A percentile compares a stretch with the other conserved stretches of the same genome.
Conservation (phyloP, 2,113 vertebrate genomes). For the Bos javanicus region DNA sequence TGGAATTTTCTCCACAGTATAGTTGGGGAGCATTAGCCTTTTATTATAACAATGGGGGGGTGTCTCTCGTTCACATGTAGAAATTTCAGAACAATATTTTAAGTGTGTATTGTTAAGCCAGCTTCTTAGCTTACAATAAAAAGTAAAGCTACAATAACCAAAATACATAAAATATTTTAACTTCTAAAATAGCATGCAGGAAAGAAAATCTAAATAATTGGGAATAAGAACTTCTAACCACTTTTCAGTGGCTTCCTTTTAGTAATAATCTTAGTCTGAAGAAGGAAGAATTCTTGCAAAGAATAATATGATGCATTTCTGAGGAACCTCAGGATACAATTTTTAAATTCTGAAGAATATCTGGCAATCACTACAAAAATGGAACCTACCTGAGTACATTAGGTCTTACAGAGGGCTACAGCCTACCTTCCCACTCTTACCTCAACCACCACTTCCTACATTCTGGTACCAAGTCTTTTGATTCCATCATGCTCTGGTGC, state of each 20-base stretch:
- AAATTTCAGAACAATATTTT: background rate
- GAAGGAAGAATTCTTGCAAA: background rate
- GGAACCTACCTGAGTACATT: constrained; percentile 2
- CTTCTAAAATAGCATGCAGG: background rate
- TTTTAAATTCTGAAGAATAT: background rate
- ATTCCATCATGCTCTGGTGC: background rate
- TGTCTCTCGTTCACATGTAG: background rate
- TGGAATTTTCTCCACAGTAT: background rate
- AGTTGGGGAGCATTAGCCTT: background rate
- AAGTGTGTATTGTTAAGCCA: background rate
- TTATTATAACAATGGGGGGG: background rate
- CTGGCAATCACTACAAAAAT: constrained; percentile 5
- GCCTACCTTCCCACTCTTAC: constrained; percentile 23
- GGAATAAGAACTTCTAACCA: background rate
- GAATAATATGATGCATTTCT: background rate
- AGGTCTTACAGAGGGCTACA: constrained; percentile 16
- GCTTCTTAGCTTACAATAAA: background rate
- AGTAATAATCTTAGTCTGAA: background rate
- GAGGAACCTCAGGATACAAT: background rate
- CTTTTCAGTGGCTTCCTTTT: background rate
- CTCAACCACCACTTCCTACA: constrained; percentile 27
- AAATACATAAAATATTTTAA: constrained; percentile 48
- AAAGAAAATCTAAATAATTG: background rate
- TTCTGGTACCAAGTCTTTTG: background rate
- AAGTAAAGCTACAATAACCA: constrained; percentile 4